A percentile compares a stretch with the other conserved stretches of the same genome.
These are phyloP conservation scores for Myiothlypis chrysogaster DNA, from an alignment of 2,797 vertebrate species.

Conservation along the genomic window DNA sequence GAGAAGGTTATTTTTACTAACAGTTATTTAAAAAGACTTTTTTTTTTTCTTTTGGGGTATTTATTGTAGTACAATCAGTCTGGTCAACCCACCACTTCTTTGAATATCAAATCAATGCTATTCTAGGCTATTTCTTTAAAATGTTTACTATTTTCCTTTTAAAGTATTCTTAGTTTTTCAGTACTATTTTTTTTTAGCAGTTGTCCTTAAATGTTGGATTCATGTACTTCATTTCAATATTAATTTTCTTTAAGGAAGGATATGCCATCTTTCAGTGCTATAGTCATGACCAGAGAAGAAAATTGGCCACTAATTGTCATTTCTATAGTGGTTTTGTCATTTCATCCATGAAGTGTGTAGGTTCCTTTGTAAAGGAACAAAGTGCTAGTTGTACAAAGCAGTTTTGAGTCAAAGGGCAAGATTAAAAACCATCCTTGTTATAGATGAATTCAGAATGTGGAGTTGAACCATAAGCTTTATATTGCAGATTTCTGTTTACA, in stretches of 20 bases:
- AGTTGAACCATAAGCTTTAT: background rate
- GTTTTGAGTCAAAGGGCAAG: background rate
- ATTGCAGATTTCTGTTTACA: background rate
- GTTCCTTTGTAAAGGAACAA: background rate
- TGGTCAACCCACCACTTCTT: background rate
- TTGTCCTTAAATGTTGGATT: background rate
- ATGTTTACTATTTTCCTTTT: background rate
- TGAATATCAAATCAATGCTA: background rate
- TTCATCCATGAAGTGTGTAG: background rate
- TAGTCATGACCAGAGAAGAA: background rate
- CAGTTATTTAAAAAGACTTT: background rate
- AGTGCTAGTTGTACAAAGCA: background rate
- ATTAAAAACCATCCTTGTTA: background rate
- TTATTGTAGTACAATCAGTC: background rate
- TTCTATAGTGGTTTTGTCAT: background rate
- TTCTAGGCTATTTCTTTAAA: background rate
- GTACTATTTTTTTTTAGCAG: background rate
- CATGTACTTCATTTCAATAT: background rate
- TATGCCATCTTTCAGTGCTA: background rate
- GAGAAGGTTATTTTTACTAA: background rate
- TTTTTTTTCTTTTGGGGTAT: accelerated
- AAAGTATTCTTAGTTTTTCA: background rate
- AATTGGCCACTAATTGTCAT: background rate
- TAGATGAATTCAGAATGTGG: background rate
- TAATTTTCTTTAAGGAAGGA: background rate